Conservation (phyloP, 2,113 vertebrate genomes). For the Cephalopterus ornatus region DNA sequence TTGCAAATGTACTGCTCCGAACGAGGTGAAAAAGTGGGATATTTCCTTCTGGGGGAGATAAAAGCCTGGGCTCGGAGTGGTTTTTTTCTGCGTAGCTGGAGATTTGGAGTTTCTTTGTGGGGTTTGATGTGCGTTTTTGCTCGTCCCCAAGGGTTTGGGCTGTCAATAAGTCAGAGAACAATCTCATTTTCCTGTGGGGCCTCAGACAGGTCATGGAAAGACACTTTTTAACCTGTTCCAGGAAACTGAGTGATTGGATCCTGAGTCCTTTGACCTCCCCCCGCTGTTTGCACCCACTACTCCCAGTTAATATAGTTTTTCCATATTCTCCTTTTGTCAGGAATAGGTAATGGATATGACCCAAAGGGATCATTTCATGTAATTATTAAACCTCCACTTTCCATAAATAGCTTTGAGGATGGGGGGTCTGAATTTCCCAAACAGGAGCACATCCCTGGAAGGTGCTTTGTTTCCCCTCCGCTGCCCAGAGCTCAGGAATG, state of each 20-base stretch:
- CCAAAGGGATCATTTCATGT: neutral
- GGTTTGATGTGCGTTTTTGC: neutral
- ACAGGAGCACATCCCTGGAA: neutral
- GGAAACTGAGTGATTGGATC: neutral
- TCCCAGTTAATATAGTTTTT: neutral
- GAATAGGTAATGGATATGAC: neutral
- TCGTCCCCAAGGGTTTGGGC: neutral
- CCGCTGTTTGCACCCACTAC: neutral
- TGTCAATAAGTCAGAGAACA: neutral
- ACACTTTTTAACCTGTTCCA: neutral
- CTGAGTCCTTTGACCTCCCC: neutral
- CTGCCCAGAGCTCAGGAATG: neutral
- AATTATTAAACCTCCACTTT: neutral
- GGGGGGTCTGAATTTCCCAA: neutral
- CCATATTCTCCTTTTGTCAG: neutral
- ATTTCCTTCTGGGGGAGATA: neutral
- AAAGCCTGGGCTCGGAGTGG: neutral
- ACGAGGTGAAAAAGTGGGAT: neutral
- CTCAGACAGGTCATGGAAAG: neutral
- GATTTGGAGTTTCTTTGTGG: neutral
- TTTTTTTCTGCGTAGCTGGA: neutral
- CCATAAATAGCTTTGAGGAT: neutral
- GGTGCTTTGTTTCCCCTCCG: fast-evolving
- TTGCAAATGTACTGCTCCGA: neutral
- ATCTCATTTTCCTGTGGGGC: neutral